Conservation (phyloP, 1,140 invertebrate species). For the Drosophila grimshawi region DNA sequence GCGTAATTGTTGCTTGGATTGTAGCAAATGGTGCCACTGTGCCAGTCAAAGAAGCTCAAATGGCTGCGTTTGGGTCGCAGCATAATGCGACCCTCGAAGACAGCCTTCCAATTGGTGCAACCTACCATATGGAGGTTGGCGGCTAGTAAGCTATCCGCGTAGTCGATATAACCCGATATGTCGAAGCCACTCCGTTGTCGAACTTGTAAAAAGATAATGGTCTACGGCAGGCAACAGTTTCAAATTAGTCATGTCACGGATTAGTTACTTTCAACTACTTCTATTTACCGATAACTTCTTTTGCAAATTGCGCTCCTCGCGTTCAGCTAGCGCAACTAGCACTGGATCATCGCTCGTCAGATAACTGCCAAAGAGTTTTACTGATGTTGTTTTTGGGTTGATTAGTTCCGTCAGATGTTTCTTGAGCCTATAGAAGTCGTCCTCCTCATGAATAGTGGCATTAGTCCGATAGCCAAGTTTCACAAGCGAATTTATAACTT, state of each 20-base stretch:
- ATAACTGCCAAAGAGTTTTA: slow-evolving; percentile 25
- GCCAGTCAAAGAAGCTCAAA: slow-evolving; percentile 39
- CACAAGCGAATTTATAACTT: slow-evolving; percentile 8
- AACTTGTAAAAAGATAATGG: slow-evolving; percentile 38
- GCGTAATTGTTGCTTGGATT: slow-evolving; percentile 25
- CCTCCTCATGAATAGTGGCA: slow-evolving; percentile 34
- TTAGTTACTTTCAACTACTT: neutral
- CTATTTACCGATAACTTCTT: slow-evolving; percentile 52
- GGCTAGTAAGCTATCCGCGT: slow-evolving; percentile 24
- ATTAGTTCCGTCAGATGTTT: slow-evolving; percentile 24
- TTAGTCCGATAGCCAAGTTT: slow-evolving; percentile 56
- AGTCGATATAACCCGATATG: slow-evolving; percentile 37
- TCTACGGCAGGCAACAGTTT: neutral
- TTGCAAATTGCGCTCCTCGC: slow-evolving; percentile 47
- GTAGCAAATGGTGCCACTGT: neutral
- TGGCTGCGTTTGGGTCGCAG: slow-evolving; percentile 28
- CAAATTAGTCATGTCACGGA: neutral
- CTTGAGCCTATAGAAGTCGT: slow-evolving; percentile 34
- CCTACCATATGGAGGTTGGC: neutral
- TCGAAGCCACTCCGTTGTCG: slow-evolving; percentile 27
- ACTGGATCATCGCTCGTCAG: slow-evolving; percentile 39
- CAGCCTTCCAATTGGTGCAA: slow-evolving; percentile 26
- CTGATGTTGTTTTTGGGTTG: slow-evolving; percentile 33
- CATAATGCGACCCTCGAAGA: slow-evolving; percentile 22
- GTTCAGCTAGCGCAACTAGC: slow-evolving; percentile 35